Conservation (phyloP, 2,797 vertebrate genomes). For the Pteropus rufus region DNA sequence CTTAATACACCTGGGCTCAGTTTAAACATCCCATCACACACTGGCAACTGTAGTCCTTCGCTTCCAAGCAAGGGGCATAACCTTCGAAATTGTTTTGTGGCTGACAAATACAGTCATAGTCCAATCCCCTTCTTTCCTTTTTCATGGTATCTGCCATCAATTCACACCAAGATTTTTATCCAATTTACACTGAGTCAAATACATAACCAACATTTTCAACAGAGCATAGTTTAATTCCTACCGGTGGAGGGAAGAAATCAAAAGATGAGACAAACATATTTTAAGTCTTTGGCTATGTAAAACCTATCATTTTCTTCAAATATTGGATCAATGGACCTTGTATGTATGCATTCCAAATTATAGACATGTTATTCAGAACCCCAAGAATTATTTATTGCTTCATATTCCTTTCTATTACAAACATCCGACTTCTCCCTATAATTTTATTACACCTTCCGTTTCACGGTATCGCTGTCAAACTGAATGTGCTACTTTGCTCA, state of each 20-base stretch:
- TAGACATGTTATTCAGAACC: background rate
- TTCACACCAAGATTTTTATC: background rate
- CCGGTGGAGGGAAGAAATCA: background rate
- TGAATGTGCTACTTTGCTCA: background rate
- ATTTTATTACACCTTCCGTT: background rate
- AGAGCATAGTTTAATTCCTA: background rate
- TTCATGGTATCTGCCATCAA: background rate
- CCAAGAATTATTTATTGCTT: background rate
- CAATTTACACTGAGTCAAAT: background rate
- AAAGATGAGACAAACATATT: background rate
- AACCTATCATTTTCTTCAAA: background rate
- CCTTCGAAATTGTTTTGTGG: background rate
- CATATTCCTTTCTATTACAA: background rate
- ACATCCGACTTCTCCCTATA: background rate
- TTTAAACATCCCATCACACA: background rate
- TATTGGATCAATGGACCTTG: background rate
- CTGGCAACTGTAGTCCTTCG: too few relatives aligned
- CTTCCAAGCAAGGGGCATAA: background rate
- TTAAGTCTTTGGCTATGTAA: background rate
- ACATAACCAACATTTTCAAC: background rate
- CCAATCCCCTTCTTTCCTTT: background rate
- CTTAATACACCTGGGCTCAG: background rate
- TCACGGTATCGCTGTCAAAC: background rate
- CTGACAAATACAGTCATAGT: background rate
- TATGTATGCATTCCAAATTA: background rate